Percentiles rank a stretch among this genome's conserved stretches.
Evolutionary conservation across 2,888 invertebrate species (phyloP).

Genomic region (Standfussiana lucernea): DNA sequence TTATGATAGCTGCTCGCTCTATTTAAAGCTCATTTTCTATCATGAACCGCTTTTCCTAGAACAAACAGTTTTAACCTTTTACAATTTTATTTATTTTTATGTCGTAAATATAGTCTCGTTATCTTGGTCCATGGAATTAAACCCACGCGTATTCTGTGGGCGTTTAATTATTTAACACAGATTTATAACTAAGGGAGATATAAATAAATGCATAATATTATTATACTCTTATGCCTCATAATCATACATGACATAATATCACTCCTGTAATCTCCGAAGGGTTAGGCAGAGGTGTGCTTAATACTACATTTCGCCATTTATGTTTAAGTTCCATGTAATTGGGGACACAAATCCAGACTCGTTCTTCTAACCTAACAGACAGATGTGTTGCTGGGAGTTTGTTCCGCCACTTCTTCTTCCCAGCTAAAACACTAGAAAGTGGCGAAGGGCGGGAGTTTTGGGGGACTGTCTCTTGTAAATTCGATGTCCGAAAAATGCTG

Average conservation of each 20-base stretch:
- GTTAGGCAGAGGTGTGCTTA: not conserved
- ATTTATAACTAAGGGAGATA: not conserved
- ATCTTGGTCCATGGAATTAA: conserved; percentile 4
- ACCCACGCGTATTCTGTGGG: conserved; percentile 40
- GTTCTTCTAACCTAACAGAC: no score
- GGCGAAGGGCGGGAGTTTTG: no score
- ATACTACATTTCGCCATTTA: not conserved
- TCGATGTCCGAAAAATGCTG: no score
- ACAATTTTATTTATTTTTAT: conserved; percentile 20
- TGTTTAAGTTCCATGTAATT: no score
- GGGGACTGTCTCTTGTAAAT: no score
- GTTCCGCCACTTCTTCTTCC: no score
- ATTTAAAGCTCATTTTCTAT: conserved; percentile 2
- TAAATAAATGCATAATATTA: conserved; percentile 2
- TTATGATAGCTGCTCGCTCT: not conserved
- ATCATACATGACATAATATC: not conserved
- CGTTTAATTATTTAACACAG: conserved; percentile 14
- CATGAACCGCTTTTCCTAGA: not conserved
- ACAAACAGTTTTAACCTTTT: not conserved
- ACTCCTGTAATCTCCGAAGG: not conserved
- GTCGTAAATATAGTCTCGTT: conserved; percentile 5
- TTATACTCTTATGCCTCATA: not conserved
- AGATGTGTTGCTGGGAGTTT: no score
- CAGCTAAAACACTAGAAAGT: no score
- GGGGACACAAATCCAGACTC: not conserved